Percentiles rank a stretch among this genome's conserved stretches.
These are phyloP conservation scores for Leptobrachium ailaonicum DNA, from an alignment of 2,113 vertebrate genomes.

Conservation along the genomic window DNA sequence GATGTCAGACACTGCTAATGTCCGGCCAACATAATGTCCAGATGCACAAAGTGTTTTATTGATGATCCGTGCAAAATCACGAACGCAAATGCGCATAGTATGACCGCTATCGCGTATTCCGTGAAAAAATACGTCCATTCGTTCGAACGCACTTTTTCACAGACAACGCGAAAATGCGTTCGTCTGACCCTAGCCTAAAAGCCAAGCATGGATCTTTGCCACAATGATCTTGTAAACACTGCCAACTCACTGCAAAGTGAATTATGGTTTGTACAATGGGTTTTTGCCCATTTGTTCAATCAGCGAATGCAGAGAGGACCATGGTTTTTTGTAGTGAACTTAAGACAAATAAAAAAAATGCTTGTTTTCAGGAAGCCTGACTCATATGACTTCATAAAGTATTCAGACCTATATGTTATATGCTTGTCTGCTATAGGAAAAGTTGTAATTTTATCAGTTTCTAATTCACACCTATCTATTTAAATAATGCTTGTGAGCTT, in stretches of 20 bases:
- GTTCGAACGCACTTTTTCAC: too few relatives aligned
- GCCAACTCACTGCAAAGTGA: constrained; percentile 12
- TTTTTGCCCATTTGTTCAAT: constrained; percentile 24
- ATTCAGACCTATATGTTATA: constrained; percentile 20
- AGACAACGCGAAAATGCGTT: too few relatives aligned
- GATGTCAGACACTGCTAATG: too few relatives aligned
- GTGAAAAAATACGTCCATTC: too few relatives aligned
- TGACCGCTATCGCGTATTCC: too few relatives aligned
- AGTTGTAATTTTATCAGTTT: background rate
- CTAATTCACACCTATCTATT: background rate
- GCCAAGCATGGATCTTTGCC: background rate
- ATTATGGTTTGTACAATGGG: constrained; percentile 13
- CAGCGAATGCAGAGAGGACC: constrained; percentile 6
- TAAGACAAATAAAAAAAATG: constrained; percentile 9
- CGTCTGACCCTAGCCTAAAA: too few relatives aligned
- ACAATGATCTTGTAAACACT: constrained; percentile 9
- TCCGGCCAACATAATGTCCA: too few relatives aligned
- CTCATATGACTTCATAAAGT: constrained; percentile 27
- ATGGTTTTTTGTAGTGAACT: background rate
- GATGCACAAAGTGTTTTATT: too few relatives aligned
- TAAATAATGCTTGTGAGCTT: background rate
- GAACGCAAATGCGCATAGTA: too few relatives aligned
- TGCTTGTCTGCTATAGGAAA: background rate
- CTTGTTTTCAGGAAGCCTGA: background rate
- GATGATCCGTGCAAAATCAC: too few relatives aligned